Evolutionary conservation across 2,888 invertebrate species (phyloP).

Genomic region (Gymnoscelis rufifasciata): DNA sequence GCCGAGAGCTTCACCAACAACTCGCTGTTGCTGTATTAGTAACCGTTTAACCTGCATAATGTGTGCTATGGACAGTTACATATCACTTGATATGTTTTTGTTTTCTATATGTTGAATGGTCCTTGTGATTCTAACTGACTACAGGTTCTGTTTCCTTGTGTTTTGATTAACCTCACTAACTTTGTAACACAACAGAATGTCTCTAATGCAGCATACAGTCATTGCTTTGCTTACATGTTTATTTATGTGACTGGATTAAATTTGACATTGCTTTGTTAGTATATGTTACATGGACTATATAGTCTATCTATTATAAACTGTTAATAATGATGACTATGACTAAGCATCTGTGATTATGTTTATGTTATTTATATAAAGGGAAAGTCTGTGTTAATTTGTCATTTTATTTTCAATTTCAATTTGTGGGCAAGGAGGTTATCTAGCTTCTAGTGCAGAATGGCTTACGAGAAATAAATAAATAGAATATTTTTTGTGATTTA

Average conservation of each 20-base stretch:
- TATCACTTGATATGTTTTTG: constrained; percentile 46
- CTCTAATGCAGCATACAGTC: constrained; percentile 8
- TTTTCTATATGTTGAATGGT: constrained; percentile 74
- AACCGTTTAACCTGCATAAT: constrained; percentile 70
- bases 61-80: constrained; percentile 69
- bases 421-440: too few relatives aligned
- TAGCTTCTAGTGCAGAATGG: too few relatives aligned
- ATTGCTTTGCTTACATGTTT: constrained; percentile 12
- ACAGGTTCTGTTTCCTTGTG: constrained; percentile 33
- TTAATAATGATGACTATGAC: constrained; percentile 1
- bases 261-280: constrained; percentile 11
- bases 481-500: too few relatives aligned
- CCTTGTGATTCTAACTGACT: constrained; percentile 76
- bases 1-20: constrained; percentile 66
- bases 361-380: constrained; percentile 10
- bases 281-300: constrained; percentile 6
- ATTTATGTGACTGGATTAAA: constrained; percentile 9
- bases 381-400: background rate
- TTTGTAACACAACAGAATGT: constrained; percentile 20
- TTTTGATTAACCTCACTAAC: constrained; percentile 35
- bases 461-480: too few relatives aligned
- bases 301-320: constrained; percentile 6
- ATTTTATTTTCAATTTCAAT: too few relatives aligned
- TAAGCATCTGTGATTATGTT: constrained; percentile 9
- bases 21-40: constrained; percentile 69